Percentiles rank a stretch among this genome's conserved stretches.
Evolutionary conservation across 2,797 vertebrate genomes (phyloP).

Genomic region (Hippopotamyrus pictus): DNA sequence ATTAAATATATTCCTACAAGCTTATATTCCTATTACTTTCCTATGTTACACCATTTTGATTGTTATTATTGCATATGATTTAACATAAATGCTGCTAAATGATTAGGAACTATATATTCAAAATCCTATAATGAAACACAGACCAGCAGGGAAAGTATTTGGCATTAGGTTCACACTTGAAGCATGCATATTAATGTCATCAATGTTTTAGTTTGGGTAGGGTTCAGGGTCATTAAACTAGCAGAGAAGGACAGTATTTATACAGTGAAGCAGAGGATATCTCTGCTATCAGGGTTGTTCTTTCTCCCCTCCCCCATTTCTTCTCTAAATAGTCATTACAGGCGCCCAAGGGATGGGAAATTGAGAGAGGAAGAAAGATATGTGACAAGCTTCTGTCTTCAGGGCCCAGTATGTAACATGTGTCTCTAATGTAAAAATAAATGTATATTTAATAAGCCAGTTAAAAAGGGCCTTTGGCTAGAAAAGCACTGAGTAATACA

Average conservation of each 20-base stretch:
- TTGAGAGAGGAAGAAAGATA: background rate
- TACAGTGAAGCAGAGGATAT: background rate
- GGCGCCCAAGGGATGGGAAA: background rate
- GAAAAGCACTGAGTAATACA: background rate
- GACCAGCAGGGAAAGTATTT: background rate
- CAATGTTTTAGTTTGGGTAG: background rate
- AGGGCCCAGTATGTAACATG: background rate
- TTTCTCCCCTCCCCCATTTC: background rate
- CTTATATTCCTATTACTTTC: background rate
- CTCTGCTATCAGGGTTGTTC: background rate
- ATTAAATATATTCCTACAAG: background rate
- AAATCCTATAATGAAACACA: background rate
- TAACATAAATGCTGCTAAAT: background rate
- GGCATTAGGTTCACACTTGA: background rate
- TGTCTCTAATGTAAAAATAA: background rate
- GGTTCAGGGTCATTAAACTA: background rate
- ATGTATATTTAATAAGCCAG: constrained; percentile 1
- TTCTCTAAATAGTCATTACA: background rate
- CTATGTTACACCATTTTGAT: background rate
- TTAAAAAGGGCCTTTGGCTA: background rate
- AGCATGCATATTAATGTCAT: background rate
- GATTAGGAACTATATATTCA: background rate
- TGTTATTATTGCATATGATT: background rate
- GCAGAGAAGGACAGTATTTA: background rate
- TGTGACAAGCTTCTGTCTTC: background rate